These are phyloP conservation scores for Syngnathus rostellatus DNA, from an alignment of 2,797 vertebrate genomes.

Conservation along the genomic window DNA sequence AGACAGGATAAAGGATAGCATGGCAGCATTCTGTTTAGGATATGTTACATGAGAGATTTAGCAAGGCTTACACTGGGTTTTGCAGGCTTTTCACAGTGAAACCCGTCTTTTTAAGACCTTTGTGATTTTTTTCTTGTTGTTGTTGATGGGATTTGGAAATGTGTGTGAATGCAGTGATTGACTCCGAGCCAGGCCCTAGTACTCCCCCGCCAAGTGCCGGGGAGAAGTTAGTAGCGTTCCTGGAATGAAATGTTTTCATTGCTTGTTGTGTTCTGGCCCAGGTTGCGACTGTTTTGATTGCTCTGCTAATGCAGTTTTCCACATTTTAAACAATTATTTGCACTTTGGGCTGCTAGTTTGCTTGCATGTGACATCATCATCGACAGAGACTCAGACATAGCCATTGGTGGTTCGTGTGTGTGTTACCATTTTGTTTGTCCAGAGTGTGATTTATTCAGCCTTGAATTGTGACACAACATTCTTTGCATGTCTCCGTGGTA, in stretches of 20 bases:
- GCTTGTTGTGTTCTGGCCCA: background rate
- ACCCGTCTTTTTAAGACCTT: constrained; percentile 12
- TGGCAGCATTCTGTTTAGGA: constrained; percentile 18
- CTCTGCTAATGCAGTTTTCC: background rate
- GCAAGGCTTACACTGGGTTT: constrained; percentile 50
- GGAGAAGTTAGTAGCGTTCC: constrained; percentile 23
- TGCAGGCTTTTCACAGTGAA: constrained; percentile 41
- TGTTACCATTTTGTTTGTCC: background rate
- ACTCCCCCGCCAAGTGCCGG: constrained; percentile 11
- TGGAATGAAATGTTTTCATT: constrained; percentile 33
- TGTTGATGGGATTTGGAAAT: constrained; percentile 52
- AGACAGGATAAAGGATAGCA: constrained; percentile 34
- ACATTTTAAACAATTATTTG: background rate
- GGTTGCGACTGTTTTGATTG: background rate
- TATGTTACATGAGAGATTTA: constrained; percentile 51
- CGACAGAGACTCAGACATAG: background rate
- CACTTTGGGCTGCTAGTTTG: background rate
- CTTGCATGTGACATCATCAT: background rate
- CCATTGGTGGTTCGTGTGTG: background rate
- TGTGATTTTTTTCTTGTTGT: constrained; percentile 38
- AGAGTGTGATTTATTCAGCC: background rate
- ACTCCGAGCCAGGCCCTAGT: constrained; percentile 42
- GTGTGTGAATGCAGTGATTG: constrained; percentile 38
- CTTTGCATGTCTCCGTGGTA: constrained; percentile 59
- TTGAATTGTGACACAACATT: constrained; percentile 19